Conservation (phyloP, 2,888 invertebrate species). For the Pterostichus niger region DNA sequence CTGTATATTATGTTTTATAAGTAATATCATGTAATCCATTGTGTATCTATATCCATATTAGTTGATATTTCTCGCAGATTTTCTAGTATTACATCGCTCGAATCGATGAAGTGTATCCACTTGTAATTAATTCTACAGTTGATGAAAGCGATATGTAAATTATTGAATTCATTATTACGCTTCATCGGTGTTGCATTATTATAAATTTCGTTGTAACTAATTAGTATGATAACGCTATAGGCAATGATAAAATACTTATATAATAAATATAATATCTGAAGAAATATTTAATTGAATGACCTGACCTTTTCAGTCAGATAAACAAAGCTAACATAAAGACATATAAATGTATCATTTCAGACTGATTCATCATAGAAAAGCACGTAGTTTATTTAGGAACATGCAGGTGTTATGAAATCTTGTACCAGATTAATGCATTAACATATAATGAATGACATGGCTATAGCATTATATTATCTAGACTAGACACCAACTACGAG, state of each 20-base stretch:
- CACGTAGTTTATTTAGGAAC: neutral
- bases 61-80: neutral
- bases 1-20: too few species aligned
- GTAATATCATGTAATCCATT: too few species aligned
- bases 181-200: conserved; percentile 15
- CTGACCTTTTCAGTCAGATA: too few species aligned
- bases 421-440: conserved; percentile 23
- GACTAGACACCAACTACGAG: too few species aligned
- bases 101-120: conserved; percentile 17
- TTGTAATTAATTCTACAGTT: conserved; percentile 16
- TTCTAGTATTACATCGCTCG: neutral
- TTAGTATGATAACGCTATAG: neutral
- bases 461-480: conserved; percentile 7
- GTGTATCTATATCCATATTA: neutral
- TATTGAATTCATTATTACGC: conserved; percentile 44
- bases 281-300: too few species aligned
- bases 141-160: conserved; percentile 44
- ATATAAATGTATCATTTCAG: neutral
- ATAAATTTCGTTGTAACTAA: conserved; percentile 22
- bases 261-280: neutral
- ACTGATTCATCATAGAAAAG: neutral
- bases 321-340: too few species aligned
- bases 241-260: neutral
- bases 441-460: conserved; percentile 34
- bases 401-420: neutral